phyloP scores from a whole-genome alignment of 2,113 vertebrate species.

The Hassar affinis region DNA sequence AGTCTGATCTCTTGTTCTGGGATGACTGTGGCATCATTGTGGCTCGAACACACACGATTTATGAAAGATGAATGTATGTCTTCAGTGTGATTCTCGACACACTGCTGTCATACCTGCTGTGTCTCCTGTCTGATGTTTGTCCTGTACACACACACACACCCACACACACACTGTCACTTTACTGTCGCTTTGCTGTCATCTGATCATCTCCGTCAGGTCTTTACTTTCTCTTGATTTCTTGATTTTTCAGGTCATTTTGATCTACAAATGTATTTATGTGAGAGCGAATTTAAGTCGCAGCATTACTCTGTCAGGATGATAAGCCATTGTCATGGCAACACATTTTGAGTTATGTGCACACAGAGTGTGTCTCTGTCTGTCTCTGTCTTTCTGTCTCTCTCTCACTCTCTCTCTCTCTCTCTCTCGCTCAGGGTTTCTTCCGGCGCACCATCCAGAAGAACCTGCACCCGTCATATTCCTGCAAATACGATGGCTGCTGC shows the following conservation, averaged over 20 bases:
- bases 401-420: slow-evolving; percentile 5
- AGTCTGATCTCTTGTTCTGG: no score
- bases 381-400: not conserved
- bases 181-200: not conserved
- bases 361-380: no score
- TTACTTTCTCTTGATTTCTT: no score
- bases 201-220: not conserved
- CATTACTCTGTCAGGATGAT: not conserved
- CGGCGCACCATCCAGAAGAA: slow-evolving; percentile 98
- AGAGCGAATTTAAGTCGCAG: not conserved
- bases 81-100: no score
- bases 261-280: not conserved
- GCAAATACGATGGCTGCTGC: slow-evolving; percentile 95
- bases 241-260: not conserved
- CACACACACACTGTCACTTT: not conserved
- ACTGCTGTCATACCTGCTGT: no score
- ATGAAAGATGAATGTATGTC: no score
- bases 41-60: no score
- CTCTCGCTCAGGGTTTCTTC: slow-evolving; percentile 78
- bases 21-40: no score
- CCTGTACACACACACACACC: not conserved
- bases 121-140: no score
- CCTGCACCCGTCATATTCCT: slow-evolving; percentile 52
- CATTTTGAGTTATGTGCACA: not conserved
- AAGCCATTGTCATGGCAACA: not conserved